Conservation (phyloP, 1,140 invertebrate species). For the Bombus sylvicola region DNA sequence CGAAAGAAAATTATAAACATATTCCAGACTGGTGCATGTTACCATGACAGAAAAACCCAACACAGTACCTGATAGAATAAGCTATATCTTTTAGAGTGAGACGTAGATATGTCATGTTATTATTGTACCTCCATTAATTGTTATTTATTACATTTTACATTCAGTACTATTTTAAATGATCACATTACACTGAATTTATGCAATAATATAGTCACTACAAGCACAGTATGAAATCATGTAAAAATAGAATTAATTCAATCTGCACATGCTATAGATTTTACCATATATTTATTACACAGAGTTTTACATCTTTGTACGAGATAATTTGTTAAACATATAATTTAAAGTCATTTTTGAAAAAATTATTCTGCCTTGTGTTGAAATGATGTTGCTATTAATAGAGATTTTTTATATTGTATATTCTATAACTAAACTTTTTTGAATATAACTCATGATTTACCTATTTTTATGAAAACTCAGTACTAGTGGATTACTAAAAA, state of each 20-base stretch:
- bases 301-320: constrained; percentile 49
- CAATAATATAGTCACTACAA: constrained; percentile 67
- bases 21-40: constrained; percentile 82
- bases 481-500: constrained; percentile 48
- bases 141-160: constrained; percentile 82
- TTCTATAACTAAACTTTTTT: constrained; percentile 1
- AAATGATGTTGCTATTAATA: constrained; percentile 47
- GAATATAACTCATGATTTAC: constrained; percentile 50
- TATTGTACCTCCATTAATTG: constrained; percentile 80
- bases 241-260: constrained; percentile 62
- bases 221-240: constrained; percentile 70
- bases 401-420: constrained; percentile 42
- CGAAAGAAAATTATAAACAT: constrained; percentile 65
- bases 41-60: constrained; percentile 82
- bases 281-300: constrained; percentile 65
- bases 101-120: constrained; percentile 82
- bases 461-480: constrained; percentile 39
- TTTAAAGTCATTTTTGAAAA: constrained; percentile 45
- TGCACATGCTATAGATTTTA: constrained; percentile 61
- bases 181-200: constrained; percentile 66
- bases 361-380: constrained; percentile 46
- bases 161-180: constrained; percentile 70
- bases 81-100: constrained; percentile 81
- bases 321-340: constrained; percentile 55
- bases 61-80: constrained; percentile 83